These are phyloP conservation scores for Geopemphigus sp. DNA, from an alignment of 1,140 invertebrate genomes.

Conservation along the genomic window DNA sequence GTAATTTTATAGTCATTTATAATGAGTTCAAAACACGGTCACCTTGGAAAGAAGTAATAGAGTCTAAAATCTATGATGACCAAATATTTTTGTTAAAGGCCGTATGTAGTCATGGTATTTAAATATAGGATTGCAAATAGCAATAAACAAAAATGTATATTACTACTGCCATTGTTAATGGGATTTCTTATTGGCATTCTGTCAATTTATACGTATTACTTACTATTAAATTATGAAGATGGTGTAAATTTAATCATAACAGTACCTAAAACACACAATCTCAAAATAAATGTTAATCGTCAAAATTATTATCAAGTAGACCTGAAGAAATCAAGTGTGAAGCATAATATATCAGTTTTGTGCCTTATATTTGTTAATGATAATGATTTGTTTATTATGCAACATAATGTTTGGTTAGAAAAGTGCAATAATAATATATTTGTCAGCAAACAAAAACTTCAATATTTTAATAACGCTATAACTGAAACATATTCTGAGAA, in stretches of 20 bases:
- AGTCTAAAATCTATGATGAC: no score
- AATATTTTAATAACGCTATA: neutral
- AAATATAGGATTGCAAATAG: neutral
- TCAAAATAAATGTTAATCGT: neutral
- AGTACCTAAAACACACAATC: neutral
- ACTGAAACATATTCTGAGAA: constrained; percentile 16
- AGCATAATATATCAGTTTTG: neutral
- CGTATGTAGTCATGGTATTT: neutral
- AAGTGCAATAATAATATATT: neutral
- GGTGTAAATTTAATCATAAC: neutral
- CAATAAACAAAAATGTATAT: neutral
- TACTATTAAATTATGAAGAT: neutral
- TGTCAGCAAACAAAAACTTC: neutral
- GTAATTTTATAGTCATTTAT: no score
- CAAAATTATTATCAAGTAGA: neutral
- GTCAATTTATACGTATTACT: constrained; percentile 14
- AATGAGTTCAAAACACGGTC: no score
- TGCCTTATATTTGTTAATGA: constrained; percentile 17
- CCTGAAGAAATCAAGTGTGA: neutral
- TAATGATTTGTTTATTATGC: constrained; percentile 1
- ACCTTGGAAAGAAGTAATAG: no score
- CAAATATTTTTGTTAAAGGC: no score
- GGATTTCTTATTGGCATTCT: constrained; percentile 2
- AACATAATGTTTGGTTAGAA: neutral
- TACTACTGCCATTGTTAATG: neutral